Base-by-base conservation (phyloP, 2,888 invertebrate species). In the Eupelmus urozonus region DNA sequence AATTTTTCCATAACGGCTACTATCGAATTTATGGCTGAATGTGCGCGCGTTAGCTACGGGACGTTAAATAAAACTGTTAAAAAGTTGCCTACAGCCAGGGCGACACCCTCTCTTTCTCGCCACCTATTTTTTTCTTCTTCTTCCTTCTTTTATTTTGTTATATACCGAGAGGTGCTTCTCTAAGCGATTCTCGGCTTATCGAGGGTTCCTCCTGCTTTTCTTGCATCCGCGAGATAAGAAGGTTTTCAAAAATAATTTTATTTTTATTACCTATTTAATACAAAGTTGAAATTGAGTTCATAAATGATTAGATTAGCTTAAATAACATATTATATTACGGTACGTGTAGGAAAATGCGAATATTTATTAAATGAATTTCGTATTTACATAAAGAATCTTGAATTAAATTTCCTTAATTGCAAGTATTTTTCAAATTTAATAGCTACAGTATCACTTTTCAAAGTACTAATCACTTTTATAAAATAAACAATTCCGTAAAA, bases 21-120 rank as follows among this genome's bases (percentile, higher is more conserved):
- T n/a, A n/a, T 40, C n/a, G 53, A 72, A 62, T 62, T 72, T 72
- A 73, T 20, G 34, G n/a, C 42, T 40, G 42, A n/a, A 20, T 27
- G 25, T 13, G 55, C 49, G 27, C 51, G 57, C 63, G 40, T 60
- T 60, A 71, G 49, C 34, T 27, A 60, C 60, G 60, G 49, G 9
- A 63, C 60, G 72, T 63, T 72, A 63, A 72, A 72, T 72, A 72
- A 63, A 57, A 73, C 23, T 40, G 73, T 59, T 66, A 20, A 63
- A 63, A 63, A 53, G 29, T 69, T 20, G 57, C n/a, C 18, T 53
- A 20, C 13, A 42, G 27, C n/a, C 20, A 13, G 7, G 20, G 3
- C 55, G 3, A 11, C 18, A 7, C 16, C 60, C 7, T 16, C 23
- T 59, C 11, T 42, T 27, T 69, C 25, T 34, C 16, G 9, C 13